These are phyloP conservation scores for Slavum lentiscoides DNA, from an alignment of 2,888 invertebrate species.

Conservation along the genomic window DNA sequence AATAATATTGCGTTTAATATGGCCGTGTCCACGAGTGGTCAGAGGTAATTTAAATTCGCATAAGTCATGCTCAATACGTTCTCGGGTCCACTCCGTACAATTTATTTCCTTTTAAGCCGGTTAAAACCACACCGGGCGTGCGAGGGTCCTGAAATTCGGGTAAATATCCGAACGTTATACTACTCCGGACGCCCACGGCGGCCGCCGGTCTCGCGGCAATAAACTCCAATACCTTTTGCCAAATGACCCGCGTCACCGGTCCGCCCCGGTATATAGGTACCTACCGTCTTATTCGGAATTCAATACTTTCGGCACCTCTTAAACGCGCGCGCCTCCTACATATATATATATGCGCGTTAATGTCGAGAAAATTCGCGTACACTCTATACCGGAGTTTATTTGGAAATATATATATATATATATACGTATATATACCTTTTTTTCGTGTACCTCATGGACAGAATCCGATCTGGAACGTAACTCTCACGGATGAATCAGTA, in stretches of 20 bases:
- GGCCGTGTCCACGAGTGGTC: neutral
- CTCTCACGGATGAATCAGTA: no score
- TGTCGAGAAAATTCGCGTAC: neutral
- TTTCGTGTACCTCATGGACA: no score
- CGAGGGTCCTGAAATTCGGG: constrained; percentile 35
- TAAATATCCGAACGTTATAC: constrained; percentile 22
- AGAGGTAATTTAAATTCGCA: constrained; percentile 30
- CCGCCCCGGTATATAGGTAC: no score
- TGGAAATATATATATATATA: no score
- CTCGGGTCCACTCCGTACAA: constrained; percentile 7
- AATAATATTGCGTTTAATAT: no score
- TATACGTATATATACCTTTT: no score
- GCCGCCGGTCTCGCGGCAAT: constrained; percentile 22
- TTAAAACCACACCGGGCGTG: constrained; percentile 35
- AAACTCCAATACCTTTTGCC: constrained; percentile 30
- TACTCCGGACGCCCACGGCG: no score
- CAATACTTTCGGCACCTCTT: constrained; percentile 1
- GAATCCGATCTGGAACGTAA: no score
- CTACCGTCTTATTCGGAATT: neutral
- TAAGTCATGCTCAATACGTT: constrained; percentile 39
- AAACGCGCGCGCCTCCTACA: neutral
- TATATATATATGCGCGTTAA: neutral
- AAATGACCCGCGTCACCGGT: neutral
- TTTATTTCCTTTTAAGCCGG: constrained; percentile 42
- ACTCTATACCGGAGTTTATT: no score